phyloP scores from a whole-genome alignment of 2,888 invertebrate genomes.

The Heliothis peltigera region DNA sequence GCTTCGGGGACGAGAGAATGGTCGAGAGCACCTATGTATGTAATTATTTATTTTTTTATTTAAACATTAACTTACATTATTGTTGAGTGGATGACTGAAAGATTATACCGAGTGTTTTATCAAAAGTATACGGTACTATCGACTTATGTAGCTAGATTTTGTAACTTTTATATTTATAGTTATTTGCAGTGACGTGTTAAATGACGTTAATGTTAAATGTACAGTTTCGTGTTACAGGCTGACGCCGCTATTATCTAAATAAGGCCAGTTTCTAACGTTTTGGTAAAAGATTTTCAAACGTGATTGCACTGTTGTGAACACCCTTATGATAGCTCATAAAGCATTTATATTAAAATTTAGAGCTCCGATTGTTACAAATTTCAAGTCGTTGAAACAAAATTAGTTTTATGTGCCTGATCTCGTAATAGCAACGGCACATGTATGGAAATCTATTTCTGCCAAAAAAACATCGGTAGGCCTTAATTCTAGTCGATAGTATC shows the following conservation, averaged over 20 bases:
- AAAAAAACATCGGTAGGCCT: conserved; percentile 19
- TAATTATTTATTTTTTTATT: conserved; percentile 66
- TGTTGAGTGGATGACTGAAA: conserved; percentile 57
- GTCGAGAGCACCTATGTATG: conserved; percentile 60
- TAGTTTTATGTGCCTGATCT: conserved; percentile 29
- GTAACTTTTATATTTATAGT: conserved; percentile 60
- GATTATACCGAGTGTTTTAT: conserved; percentile 48
- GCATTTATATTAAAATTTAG: conserved; percentile 27
- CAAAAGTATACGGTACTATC: conserved; percentile 53
- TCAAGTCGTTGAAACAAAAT: conserved; percentile 9
- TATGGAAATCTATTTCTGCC: conserved; percentile 26
- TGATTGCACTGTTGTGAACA: conserved; percentile 12
- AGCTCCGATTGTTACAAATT: conserved; percentile 10
- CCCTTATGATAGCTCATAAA: conserved; percentile 10
- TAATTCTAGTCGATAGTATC: conserved; percentile 51
- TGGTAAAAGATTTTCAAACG: conserved; percentile 33
- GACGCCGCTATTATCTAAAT: conserved; percentile 1
- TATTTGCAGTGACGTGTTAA: conserved; percentile 53
- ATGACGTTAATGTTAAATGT: conserved; percentile 57
- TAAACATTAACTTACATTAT: conserved; percentile 46
- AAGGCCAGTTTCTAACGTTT: conserved; percentile 15
- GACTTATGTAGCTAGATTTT: conserved; percentile 47
- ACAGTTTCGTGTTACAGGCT: conserved; percentile 46
- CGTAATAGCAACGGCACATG: conserved; percentile 13
- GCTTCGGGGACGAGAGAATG: conserved; percentile 50